These are phyloP conservation scores for Argya squamiceps DNA, from an alignment of 2,797 vertebrate genomes.

Conservation along the genomic window DNA sequence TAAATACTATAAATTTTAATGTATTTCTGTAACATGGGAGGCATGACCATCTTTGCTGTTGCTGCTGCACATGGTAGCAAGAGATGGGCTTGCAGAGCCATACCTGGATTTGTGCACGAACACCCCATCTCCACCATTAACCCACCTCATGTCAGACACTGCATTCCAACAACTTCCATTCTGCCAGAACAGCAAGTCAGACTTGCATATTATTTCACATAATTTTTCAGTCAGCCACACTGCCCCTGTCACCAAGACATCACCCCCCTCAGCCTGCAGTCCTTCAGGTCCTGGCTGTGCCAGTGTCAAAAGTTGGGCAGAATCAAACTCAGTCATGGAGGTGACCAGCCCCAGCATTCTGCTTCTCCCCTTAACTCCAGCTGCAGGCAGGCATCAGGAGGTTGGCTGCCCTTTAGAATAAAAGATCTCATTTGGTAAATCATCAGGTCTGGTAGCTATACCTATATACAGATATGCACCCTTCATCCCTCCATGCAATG, in stretches of 20 bases:
- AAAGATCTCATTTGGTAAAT: background rate
- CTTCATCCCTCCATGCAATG: background rate
- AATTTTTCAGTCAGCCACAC: background rate
- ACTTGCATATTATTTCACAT: background rate
- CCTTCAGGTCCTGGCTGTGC: background rate
- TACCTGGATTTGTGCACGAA: background rate
- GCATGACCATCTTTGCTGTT: slow-evolving; percentile 6
- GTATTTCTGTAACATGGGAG: slow-evolving; percentile 20
- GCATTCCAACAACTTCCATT: background rate
- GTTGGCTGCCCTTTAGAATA: background rate
- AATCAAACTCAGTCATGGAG: background rate
- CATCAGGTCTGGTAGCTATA: background rate
- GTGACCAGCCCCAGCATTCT: background rate
- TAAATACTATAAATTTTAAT: slow-evolving; percentile 59
- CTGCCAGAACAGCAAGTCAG: background rate
- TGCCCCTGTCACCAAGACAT: background rate
- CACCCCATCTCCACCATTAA: background rate
- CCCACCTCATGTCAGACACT: background rate
- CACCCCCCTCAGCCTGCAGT: background rate
- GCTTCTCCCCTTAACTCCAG: background rate
- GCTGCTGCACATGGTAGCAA: background rate
- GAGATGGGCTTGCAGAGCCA: background rate
- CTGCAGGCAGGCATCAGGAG: background rate
- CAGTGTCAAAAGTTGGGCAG: fast-evolving
- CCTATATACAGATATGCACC: background rate